Conservation (phyloP, 2,113 vertebrate genomes). For the Conger conger region DNA sequence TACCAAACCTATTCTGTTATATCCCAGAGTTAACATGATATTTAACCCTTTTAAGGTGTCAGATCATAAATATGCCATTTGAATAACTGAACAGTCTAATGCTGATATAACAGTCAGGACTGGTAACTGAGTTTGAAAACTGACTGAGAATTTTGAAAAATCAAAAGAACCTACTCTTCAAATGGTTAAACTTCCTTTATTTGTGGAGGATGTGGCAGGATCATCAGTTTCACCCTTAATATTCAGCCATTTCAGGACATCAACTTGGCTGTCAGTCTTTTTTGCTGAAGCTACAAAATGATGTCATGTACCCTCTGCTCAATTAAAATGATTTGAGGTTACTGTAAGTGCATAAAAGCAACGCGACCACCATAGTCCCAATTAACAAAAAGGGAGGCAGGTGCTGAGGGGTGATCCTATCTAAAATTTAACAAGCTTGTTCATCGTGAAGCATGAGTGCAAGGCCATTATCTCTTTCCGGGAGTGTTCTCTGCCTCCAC, state of each 20-base stretch:
- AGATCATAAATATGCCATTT: too few relatives aligned
- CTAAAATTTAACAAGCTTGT: neutral
- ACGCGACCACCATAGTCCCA: neutral
- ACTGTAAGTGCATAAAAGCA: neutral
- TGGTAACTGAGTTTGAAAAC: too few relatives aligned
- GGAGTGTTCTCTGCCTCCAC: neutral
- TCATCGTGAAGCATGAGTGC: neutral
- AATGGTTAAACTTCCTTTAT: too few relatives aligned
- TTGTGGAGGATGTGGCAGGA: too few relatives aligned
- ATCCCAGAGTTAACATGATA: neutral
- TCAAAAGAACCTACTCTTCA: too few relatives aligned
- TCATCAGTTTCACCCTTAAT: neutral
- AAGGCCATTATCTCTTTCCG: neutral
- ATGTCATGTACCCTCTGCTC: neutral
- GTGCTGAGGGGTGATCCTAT: neutral
- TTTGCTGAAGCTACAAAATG: neutral
- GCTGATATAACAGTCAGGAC: too few relatives aligned
- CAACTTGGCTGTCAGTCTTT: neutral
- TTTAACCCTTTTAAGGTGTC: too few relatives aligned
- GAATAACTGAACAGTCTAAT: too few relatives aligned
- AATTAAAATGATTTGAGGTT: neutral
- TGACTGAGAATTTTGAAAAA: too few relatives aligned
- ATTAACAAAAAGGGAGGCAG: neutral
- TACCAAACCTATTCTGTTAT: neutral
- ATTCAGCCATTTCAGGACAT: neutral